Evolutionary conservation across 37 sponge, comb jelly and placozoan genomes (phyloP).

Genomic region (Cliona cf. orientalis): DNA sequence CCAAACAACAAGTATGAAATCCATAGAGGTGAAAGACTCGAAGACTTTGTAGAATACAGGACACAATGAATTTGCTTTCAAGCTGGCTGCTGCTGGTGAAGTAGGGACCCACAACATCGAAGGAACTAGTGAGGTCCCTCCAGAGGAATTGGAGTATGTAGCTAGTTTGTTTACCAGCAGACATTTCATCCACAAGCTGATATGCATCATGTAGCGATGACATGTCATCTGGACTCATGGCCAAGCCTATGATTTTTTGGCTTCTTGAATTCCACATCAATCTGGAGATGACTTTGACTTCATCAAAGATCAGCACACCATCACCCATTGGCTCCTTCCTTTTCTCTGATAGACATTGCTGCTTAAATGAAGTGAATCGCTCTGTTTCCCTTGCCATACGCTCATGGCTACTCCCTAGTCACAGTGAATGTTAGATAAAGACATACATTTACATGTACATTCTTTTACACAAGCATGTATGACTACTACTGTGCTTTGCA

Average conservation of each 20-base stretch:
- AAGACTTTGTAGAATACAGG: background rate
- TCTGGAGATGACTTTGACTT: slow-evolving; percentile 12
- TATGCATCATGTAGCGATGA: slow-evolving; percentile 12
- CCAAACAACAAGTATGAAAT: slow-evolving; percentile 17
- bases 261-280: slow-evolving; percentile 18
- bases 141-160: slow-evolving; percentile 50
- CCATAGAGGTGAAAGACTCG: slow-evolving; percentile 10
- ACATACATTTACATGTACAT: no score
- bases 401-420: no score
- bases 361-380: background rate
- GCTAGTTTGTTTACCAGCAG: slow-evolving; percentile 4
- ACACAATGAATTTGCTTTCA: slow-evolving; percentile 21
- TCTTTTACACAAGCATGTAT: no score
- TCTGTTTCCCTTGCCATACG: slow-evolving; percentile 1
- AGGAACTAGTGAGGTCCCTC: slow-evolving; percentile 13
- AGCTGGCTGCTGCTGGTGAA: background rate
- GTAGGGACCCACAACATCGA: slow-evolving; percentile 48
- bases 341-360: background rate
- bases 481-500: no score
- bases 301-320: slow-evolving; percentile 26
- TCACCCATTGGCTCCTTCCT: background rate
- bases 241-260: slow-evolving; percentile 4
- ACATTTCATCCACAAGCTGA: background rate
- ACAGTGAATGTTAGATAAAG: no score
- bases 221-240: slow-evolving; percentile 35